Percentiles rank a stretch among this genome's conserved stretches.
These are phyloP conservation scores for Sciaenops ocellatus DNA, from an alignment of 2,797 vertebrate genomes.

Conservation along the genomic window DNA sequence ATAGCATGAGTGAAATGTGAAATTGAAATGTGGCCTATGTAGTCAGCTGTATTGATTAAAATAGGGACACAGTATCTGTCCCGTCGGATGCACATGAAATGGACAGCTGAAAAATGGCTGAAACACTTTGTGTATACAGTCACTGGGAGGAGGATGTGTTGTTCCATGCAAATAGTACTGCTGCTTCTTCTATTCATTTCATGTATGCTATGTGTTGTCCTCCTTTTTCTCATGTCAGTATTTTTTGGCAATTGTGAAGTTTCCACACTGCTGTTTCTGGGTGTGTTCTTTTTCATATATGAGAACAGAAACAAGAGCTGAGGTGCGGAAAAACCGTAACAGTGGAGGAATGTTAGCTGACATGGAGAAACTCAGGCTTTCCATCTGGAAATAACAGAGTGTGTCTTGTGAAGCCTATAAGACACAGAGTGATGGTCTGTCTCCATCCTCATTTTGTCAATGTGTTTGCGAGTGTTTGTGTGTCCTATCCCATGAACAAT, in stretches of 20 bases:
- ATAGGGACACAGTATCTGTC: neutral
- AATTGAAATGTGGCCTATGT: neutral
- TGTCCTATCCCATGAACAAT: slow-evolving; percentile 24
- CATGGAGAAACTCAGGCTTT: slow-evolving; percentile 64
- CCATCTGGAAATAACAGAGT: slow-evolving; percentile 65
- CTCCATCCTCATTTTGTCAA: slow-evolving; percentile 49
- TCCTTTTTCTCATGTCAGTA: slow-evolving; percentile 52
- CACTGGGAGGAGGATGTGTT: neutral
- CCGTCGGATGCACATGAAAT: neutral
- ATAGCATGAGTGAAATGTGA: neutral
- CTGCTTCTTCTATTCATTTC: slow-evolving; percentile 32
- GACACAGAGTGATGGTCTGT: slow-evolving; percentile 34
- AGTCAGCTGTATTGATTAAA: neutral
- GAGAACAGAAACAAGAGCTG: slow-evolving; percentile 59
- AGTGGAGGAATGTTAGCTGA: slow-evolving; percentile 75
- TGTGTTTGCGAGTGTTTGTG: slow-evolving; percentile 28
- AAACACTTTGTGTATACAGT: slow-evolving; percentile 21
- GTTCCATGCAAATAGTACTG: slow-evolving; percentile 37
- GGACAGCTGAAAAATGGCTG: neutral
- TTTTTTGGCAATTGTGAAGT: slow-evolving; percentile 54
- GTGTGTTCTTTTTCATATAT: slow-evolving; percentile 67
- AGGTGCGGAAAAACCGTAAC: slow-evolving; percentile 70
- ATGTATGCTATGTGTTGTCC: slow-evolving; percentile 32
- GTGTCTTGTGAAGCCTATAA: slow-evolving; percentile 36
- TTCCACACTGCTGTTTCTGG: slow-evolving; percentile 69